These are phyloP conservation scores for Anableps anableps DNA, from an alignment of 2,797 vertebrate species.

Conservation along the genomic window DNA sequence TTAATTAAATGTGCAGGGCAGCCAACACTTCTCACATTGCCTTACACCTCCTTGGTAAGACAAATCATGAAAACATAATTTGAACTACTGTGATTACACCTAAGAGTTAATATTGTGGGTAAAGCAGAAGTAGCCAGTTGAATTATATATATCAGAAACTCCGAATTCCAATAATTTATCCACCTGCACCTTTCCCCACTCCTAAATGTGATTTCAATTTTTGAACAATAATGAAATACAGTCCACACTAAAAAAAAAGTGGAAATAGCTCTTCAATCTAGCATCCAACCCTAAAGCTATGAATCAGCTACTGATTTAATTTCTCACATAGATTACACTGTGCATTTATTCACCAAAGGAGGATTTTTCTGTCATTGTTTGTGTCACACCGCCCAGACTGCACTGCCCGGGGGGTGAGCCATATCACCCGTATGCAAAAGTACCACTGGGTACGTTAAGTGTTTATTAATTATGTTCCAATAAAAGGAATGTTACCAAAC, in stretches of 20 bases:
- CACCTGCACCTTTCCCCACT: background rate
- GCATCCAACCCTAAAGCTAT: background rate
- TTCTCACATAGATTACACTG: background rate
- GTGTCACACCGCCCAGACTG: background rate
- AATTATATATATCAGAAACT: conserved; percentile 12
- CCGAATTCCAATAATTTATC: background rate
- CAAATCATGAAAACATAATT: conserved; percentile 9
- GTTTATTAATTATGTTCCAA: background rate
- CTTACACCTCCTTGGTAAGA: conserved; percentile 11
- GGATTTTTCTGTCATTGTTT: background rate
- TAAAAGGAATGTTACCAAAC: background rate
- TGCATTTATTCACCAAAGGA: background rate
- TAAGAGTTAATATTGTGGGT: background rate
- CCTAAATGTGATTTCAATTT: background rate
- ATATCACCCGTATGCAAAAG: background rate
- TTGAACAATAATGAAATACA: background rate
- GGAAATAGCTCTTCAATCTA: background rate
- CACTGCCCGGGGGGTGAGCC: background rate
- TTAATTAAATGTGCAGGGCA: conserved; percentile 25
- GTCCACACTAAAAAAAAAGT: background rate
- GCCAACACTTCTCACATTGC: conserved; percentile 1
- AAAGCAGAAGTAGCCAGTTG: conserved; percentile 10
- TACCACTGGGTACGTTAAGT: background rate
- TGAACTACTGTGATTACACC: conserved; percentile 12
- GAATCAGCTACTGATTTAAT: background rate